Percentiles rank a stretch among this genome's conserved stretches.
These are phyloP conservation scores for Tetramorium simillimum DNA, from an alignment of 1,140 invertebrate species.

Conservation along the genomic window DNA sequence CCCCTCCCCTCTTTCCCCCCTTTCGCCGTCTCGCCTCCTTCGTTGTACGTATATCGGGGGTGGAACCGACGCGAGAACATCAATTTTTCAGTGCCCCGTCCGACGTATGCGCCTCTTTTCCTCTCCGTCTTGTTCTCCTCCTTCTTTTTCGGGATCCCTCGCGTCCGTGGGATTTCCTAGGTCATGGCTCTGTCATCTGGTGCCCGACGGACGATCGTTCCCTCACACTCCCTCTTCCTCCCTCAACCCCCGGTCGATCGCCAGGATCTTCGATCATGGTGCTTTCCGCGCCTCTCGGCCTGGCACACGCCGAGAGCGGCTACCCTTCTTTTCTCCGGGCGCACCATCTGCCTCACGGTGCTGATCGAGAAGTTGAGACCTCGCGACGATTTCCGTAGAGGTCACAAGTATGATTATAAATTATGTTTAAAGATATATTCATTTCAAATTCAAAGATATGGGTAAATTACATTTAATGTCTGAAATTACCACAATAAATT, in stretches of 20 bases:
- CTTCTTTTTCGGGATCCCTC: slow-evolving; percentile 35
- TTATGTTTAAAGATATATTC: neutral
- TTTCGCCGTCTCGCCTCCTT: neutral
- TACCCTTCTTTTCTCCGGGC: slow-evolving; percentile 45
- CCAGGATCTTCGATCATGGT: slow-evolving; percentile 48
- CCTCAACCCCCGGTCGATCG: slow-evolving; percentile 29
- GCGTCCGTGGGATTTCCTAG: slow-evolving; percentile 75
- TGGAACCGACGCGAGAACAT: slow-evolving; percentile 67
- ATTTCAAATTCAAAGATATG: neutral
- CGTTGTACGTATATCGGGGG: slow-evolving; percentile 40
- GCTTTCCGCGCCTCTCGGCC: slow-evolving; percentile 36
- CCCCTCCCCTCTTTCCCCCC: neutral
- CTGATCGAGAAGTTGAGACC: slow-evolving; percentile 51
- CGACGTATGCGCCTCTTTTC: slow-evolving; percentile 61
- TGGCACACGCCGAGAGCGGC: slow-evolving; percentile 67
- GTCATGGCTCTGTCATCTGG: slow-evolving; percentile 78
- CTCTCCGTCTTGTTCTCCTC: neutral
- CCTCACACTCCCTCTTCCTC: slow-evolving; percentile 17
- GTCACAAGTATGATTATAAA: neutral
- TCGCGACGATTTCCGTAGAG: slow-evolving; percentile 26
- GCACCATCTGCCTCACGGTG: slow-evolving; percentile 66
- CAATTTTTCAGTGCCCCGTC: slow-evolving; percentile 75
- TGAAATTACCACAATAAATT: neutral
- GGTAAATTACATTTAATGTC: neutral
- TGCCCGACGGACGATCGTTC: slow-evolving; percentile 58